Percentiles rank a stretch among this genome's conserved stretches.
These are phyloP conservation scores for Cosmopolites sordidus DNA, from an alignment of 2,888 invertebrate species.

Conservation along the genomic window DNA sequence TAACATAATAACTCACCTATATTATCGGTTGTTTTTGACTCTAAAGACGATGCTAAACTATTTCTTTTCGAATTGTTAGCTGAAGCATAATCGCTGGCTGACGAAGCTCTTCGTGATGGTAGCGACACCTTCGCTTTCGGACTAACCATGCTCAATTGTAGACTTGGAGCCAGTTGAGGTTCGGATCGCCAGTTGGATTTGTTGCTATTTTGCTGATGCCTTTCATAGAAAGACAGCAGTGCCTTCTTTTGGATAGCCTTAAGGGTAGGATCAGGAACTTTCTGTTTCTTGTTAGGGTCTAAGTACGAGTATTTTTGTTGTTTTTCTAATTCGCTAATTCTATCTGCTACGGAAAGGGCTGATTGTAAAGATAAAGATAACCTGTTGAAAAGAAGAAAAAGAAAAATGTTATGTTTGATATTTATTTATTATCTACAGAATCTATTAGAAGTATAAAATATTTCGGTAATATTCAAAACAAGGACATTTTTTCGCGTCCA, in stretches of 20 bases:
- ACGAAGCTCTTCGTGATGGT: slow-evolving; percentile 59
- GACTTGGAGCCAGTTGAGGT: slow-evolving; percentile 52
- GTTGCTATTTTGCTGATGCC: slow-evolving; percentile 54
- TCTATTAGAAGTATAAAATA: no score
- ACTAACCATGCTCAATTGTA: slow-evolving; percentile 37
- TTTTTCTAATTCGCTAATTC: slow-evolving; percentile 62
- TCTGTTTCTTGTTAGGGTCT: slow-evolving; percentile 69
- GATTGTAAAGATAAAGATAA: slow-evolving; percentile 41
- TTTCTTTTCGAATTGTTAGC: slow-evolving; percentile 49
- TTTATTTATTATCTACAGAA: no score
- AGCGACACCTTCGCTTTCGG: slow-evolving; percentile 48
- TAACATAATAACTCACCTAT: slow-evolving; percentile 24
- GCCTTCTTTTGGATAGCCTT: slow-evolving; percentile 82
- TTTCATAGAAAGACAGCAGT: slow-evolving; percentile 73
- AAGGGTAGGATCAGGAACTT: slow-evolving; percentile 67
- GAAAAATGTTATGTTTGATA: no score
- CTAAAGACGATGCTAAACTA: slow-evolving; percentile 41
- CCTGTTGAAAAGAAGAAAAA: slow-evolving; percentile 30
- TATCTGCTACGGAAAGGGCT: slow-evolving; percentile 61
- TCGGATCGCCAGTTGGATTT: slow-evolving; percentile 55
- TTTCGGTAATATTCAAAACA: no score
- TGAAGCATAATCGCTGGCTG: slow-evolving; percentile 64
- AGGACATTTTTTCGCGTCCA: no score
- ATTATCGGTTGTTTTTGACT: slow-evolving; percentile 40
- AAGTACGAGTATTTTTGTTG: slow-evolving; percentile 63